phyloP scores from a whole-genome alignment of 2,113 vertebrate species.

The Sciurus niger region DNA sequence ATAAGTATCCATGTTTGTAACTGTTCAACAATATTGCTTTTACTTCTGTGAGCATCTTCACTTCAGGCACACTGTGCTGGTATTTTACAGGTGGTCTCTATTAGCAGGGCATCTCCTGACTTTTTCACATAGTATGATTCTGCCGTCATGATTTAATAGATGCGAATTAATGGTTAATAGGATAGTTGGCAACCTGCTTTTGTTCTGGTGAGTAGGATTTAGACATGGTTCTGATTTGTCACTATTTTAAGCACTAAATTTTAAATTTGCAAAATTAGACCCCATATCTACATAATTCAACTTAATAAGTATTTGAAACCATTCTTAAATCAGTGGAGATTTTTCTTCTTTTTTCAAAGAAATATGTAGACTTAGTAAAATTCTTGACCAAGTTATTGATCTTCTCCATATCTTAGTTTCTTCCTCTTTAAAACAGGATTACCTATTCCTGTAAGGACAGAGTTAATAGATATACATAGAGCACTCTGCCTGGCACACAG shows the following conservation, averaged over 20 bases:
- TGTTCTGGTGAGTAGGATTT: neutral
- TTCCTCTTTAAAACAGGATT: neutral
- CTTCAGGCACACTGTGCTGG: neutral
- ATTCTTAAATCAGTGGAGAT: neutral
- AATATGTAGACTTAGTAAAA: neutral
- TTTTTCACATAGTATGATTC: neutral
- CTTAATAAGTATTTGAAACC: slow-evolving; percentile 4
- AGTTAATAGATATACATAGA: neutral
- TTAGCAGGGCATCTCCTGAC: neutral
- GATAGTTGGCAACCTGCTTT: neutral
- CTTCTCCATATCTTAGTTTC: slow-evolving; percentile 6
- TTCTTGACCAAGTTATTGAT: neutral
- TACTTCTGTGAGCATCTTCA: neutral
- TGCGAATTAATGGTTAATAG: neutral
- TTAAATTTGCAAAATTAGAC: neutral
- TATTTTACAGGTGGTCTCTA: neutral
- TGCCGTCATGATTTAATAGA: neutral
- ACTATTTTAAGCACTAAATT: neutral
- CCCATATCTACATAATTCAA: neutral
- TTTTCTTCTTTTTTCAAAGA: neutral
- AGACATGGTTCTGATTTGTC: neutral
- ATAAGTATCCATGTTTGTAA: neutral
- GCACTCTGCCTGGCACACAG: neutral
- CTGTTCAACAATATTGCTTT: neutral
- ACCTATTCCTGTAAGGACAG: neutral